Evolutionary conservation across 2,797 vertebrate genomes (phyloP), one percentile per base, ranked within the genome.

Genomic region (Clamator glandarius): DNA sequence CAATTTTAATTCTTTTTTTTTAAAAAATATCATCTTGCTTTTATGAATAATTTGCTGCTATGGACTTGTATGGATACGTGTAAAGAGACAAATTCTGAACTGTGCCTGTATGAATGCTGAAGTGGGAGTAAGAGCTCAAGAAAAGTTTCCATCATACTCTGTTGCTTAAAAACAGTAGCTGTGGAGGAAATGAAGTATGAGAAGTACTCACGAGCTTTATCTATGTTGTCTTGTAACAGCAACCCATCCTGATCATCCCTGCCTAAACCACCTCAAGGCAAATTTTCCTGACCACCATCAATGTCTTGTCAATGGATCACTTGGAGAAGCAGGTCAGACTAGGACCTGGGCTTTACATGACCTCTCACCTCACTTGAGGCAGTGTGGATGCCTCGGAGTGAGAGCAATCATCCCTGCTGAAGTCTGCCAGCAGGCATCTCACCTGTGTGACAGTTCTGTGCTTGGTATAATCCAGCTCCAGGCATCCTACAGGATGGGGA

Each of bases 351-450:
- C 8, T 85, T 92, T 66, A 36, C 12, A 9, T 14, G 25, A 25
- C 2, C 2, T 3, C 6, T 83, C 2, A 2, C 14, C 17, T 41
- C 10, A 9, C 20, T 50, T 7, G 12, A 29, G 4, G 6, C 8
- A 20, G 9, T 6, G 4, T 58, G 26, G 5, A 26, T 36, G 12
- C 20, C 61, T 8, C 69, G 62, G 46, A 25, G 11, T 9, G 20
- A 54, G 2, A 54, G 1, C 3, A 57, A 23, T 8, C 19, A 0
- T 51, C 19, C 23, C 14, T 69, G 42, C 2, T 58, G 33, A 7
- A 64, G 25, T 73, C 55, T 61, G 9, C 16, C 48, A 58, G 25
- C n/a, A 55, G 0, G 0, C 0, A 0, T 74, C 7, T 5, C 20
- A 62, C 28, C 8, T 57, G 15, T 7, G 1, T 5, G 15, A 39